These are phyloP conservation scores for Oedothorax gibbosus DNA, from an alignment of 1,140 invertebrate genomes.

Conservation along the genomic window DNA sequence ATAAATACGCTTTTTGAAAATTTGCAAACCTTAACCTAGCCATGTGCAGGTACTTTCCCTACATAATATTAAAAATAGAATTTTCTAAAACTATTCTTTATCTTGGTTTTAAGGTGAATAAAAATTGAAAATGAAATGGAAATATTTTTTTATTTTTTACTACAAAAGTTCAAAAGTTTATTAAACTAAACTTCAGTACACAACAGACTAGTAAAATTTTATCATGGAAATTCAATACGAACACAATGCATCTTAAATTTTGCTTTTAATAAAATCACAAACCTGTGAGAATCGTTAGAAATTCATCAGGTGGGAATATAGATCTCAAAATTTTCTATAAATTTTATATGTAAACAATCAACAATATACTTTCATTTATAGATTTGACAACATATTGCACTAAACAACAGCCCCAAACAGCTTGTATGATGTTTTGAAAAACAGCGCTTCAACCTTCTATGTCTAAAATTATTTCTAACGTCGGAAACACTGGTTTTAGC, in stretches of 20 bases:
- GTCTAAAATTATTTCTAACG: conserved; percentile 48
- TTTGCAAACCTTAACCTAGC: no score
- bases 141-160: conserved; percentile 42
- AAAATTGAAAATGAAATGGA: background rate
- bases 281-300: background rate
- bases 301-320: conserved; percentile 39
- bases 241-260: conserved; percentile 40
- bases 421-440: conserved; percentile 39
- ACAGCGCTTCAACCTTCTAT: conserved; percentile 46
- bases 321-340: conserved; percentile 57
- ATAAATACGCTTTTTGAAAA: no score
- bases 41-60: no score
- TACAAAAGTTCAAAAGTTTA: conserved; percentile 57
- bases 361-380: conserved; percentile 50
- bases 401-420: conserved; percentile 40
- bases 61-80: no score
- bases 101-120: no score
- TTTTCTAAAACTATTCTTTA: no score
- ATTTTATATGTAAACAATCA: conserved; percentile 56
- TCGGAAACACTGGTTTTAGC: conserved; percentile 51
- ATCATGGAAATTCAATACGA: conserved; percentile 52
- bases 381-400: conserved; percentile 54
- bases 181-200: conserved; percentile 51
- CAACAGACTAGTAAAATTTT: conserved; percentile 50
- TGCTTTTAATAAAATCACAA: conserved; percentile 49